Evolutionary conservation across 2,888 invertebrate genomes (phyloP), one percentile per base, ranked within the genome.

Genomic region (Cenopis cana): DNA sequence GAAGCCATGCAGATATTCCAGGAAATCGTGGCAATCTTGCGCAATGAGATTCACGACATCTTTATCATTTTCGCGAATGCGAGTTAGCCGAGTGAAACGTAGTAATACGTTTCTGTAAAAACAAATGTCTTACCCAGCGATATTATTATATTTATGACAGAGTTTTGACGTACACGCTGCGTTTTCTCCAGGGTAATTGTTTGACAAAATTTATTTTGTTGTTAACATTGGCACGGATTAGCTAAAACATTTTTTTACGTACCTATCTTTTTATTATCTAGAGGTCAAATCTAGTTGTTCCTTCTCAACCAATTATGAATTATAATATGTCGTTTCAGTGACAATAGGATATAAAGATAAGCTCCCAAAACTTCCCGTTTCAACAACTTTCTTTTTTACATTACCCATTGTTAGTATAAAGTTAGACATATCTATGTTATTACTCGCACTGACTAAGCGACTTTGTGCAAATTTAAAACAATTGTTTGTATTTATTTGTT

Each of bases 401-500:
- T 11, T 52, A 52, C 50, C 57, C 20, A 60, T 52, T 64, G 64
- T 54, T 38, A 38, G 11, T 38, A 52, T 20, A 62, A 62, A 62
- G 12, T 18, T 64, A n/a, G 38, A 38, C 24, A 56, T 56, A 38
- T 41, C 14, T n/a, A 18, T 24, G n/a, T 11, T 24, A 20, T 62
- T 55, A 41, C 54, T 33, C n/a, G 61, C 49, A 56, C 20, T 61
- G 55, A 70, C 66, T 70, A 17, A 33, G 9, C 38, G 24, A 55
- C 38, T 59, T 67, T 17, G 36, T 69, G 69, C 60, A 72, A 68
- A 68, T 68, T 72, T 60, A 54, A 71, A 61, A 67, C 71, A 67
- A 71, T 67, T 71, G 60, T 68, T 67, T 57, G 41, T 52, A 60
- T 62, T 55, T 70, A 62, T 70, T 74, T 71, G 70, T 74, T 73